Evolutionary conservation across 2,113 vertebrate species (phyloP), one percentile per base, ranked within the genome.

Genomic region (Microcebus ravelobensis): DNA sequence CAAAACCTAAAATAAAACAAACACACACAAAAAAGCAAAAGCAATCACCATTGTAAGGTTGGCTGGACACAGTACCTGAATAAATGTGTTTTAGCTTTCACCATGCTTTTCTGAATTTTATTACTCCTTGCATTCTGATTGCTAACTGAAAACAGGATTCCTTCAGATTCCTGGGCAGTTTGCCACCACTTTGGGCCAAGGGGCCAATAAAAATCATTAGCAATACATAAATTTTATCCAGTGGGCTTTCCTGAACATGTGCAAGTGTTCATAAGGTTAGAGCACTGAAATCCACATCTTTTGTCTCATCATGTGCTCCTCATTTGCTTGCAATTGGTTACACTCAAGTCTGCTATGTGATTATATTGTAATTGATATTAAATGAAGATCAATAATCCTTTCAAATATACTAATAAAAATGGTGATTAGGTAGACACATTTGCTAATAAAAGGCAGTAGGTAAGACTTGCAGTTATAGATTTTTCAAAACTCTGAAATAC

Each of bases 131-230:
- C 92, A 63, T 97, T 98, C 90, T 97, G 97, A 96, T 96, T 98
- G 94, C 84, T 98, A 98, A 98, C 96, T 81, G 84, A 98, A 98
- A 98, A 50, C 97, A 98, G 97, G 55, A 97, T 98, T 98, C 92
- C 97, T 98, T 98, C 95, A 97, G 97, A 98, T 98, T 98, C 96
- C 97, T 98, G 98, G 98, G 98, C 98, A 98, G 89, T 73, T 65
- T 98, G 98, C 98, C 98, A 99, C 96, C 17, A 86, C 96, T 94
- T 95, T 97, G 97, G 96, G 96, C 97, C 98, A 98, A 97, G 98
- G 96, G 98, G 97, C 97, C 98, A 98, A 99, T 98, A 98, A 98
- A 98, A 98, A 99, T 98, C 98, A 99, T 98, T 99, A 99, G 96
- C 97, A 98, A 99, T 98, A 98, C 98, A 98, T 98, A 98, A 98